A percentile compares a stretch with the other conserved stretches of the same genome.
Evolutionary conservation across 1,140 invertebrate genomes (phyloP).

Genomic region (Nephila pilipes): DNA sequence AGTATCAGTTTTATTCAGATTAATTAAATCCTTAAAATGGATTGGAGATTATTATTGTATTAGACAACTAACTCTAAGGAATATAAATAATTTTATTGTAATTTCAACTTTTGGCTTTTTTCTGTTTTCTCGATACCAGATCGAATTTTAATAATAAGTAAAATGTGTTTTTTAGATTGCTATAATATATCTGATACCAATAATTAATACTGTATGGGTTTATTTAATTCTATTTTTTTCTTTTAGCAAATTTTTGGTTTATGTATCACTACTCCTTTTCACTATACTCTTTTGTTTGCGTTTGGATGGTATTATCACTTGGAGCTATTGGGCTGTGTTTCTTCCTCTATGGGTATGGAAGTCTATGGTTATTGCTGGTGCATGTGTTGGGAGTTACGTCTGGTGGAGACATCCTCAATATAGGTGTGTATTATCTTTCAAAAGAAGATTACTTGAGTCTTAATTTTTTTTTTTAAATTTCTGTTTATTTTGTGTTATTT

Average conservation of each 20-base stretch:
- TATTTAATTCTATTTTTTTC: constrained; percentile 75
- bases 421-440: constrained; percentile 83
- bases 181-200: too few species aligned
- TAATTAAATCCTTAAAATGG: too few species aligned
- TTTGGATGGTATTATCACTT: constrained; percentile 91
- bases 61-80: too few species aligned
- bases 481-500: neutral
- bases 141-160: too few species aligned
- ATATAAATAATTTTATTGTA: too few species aligned
- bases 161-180: too few species aligned
- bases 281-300: constrained; percentile 93
- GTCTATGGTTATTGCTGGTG: constrained; percentile 92
- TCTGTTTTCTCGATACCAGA: too few species aligned
- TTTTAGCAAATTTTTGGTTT: constrained; percentile 97
- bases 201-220: neutral
- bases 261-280: constrained; percentile 94
- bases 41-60: too few species aligned
- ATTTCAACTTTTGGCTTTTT: too few species aligned
- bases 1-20: too few species aligned
- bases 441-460: neutral
- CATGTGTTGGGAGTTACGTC: constrained; percentile 93
- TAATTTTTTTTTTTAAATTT: neutral
- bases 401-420: constrained; percentile 97
- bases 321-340: constrained; percentile 97
- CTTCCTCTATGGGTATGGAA: constrained; percentile 99